phyloP scores from a whole-genome alignment of 2,888 invertebrate species.

The Bedellia somnulentella region DNA sequence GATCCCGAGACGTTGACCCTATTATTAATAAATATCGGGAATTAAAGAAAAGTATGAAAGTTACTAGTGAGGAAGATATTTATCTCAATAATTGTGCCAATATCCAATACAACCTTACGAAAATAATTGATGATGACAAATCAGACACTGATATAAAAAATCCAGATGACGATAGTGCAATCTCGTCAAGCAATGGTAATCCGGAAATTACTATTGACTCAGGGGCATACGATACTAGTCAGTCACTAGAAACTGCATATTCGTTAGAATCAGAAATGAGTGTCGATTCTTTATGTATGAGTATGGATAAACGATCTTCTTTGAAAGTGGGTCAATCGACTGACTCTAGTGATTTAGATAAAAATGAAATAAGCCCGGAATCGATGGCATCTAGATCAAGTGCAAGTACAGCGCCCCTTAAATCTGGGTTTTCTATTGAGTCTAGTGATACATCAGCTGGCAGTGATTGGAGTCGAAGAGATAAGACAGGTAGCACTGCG shows the following conservation, averaged over 20 bases:
- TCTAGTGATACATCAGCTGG: conserved; percentile 66
- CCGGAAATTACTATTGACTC: conserved; percentile 55
- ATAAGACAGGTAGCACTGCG: conserved; percentile 64
- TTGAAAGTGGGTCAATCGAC: conserved; percentile 66
- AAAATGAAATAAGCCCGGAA: conserved; percentile 58
- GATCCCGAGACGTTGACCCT: conserved; percentile 49
- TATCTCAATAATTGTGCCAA: conserved; percentile 52
- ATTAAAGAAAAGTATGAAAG: conserved; percentile 45
- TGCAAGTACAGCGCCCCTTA: conserved; percentile 52
- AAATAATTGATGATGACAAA: conserved; percentile 33
- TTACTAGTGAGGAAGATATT: conserved; percentile 42
- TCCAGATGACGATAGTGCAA: conserved; percentile 51
- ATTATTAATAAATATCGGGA: conserved; percentile 53
- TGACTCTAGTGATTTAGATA: conserved; percentile 68
- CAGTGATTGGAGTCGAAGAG: conserved; percentile 62
- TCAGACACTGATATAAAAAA: conserved; percentile 41
- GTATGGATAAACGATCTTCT: conserved; percentile 59
- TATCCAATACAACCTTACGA: conserved; percentile 31
- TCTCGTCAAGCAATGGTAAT: conserved; percentile 49
- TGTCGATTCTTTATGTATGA: conserved; percentile 58
- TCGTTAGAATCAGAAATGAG: conserved; percentile 61
- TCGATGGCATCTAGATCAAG: conserved; percentile 53
- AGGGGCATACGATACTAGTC: conserved; percentile 47
- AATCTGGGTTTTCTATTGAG: conserved; percentile 63
- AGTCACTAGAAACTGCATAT: conserved; percentile 53